Percentiles rank a stretch among this genome's conserved stretches.
Conservation (phyloP, 1,140 invertebrate species). For the Papilio polytes region DNA sequence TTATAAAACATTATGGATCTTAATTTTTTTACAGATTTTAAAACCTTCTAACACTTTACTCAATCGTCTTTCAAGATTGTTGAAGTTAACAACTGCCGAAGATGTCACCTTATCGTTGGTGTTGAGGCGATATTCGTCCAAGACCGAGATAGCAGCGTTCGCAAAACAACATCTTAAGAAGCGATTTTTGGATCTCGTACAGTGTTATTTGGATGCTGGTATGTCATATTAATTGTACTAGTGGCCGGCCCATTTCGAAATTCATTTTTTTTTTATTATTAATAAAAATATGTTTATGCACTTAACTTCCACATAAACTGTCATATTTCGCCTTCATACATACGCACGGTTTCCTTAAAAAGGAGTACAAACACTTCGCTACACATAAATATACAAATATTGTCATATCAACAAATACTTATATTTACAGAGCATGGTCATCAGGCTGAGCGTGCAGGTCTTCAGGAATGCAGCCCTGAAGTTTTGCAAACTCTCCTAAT, state of each 20-base stretch:
- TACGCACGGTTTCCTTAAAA: too few relatives aligned
- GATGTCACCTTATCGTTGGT: constrained; percentile 95
- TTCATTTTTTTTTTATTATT: too few relatives aligned
- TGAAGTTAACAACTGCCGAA: constrained; percentile 93
- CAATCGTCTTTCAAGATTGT: constrained; percentile 91
- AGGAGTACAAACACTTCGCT: too few relatives aligned
- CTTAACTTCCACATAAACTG: too few relatives aligned
- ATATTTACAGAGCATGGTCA: constrained; percentile 84
- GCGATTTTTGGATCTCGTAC: constrained; percentile 93
- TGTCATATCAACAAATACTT: neutral
- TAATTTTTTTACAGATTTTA: constrained; percentile 85
- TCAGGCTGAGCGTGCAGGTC: constrained; percentile 89
- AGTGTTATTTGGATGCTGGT: constrained; percentile 91
- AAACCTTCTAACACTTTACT: constrained; percentile 91
- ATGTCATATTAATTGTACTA: constrained; percentile 37
- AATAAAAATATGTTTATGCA: too few relatives aligned
- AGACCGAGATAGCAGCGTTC: constrained; percentile 88
- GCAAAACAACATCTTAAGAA: constrained; percentile 91
- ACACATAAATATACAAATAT: too few relatives aligned
- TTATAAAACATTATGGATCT: neutral
- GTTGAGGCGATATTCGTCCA: constrained; percentile 91
- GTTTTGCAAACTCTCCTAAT: constrained; percentile 92
- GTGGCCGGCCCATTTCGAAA: too few relatives aligned
- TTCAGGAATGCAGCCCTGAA: constrained; percentile 95
- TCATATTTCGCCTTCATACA: too few relatives aligned